phyloP scores from a whole-genome alignment of 2,888 invertebrate species.

The Stenodema calcarata region DNA sequence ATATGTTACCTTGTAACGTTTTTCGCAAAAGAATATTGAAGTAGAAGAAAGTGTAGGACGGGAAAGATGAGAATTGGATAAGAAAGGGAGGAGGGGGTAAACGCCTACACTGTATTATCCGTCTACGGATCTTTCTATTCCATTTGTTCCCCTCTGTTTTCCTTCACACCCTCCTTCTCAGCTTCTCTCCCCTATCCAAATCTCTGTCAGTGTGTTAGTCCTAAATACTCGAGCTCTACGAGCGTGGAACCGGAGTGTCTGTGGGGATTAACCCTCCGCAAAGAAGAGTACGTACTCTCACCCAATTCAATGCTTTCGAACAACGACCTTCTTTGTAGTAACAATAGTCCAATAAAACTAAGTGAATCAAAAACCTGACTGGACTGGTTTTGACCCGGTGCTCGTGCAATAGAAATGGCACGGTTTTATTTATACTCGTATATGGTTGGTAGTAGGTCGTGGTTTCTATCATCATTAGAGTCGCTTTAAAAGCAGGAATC shows the following conservation, averaged over 20 bases:
- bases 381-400: too few relatives aligned
- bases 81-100: background rate
- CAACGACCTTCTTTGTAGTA: background rate
- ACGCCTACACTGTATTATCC: background rate
- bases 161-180: slow-evolving; percentile 6
- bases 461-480: too few relatives aligned
- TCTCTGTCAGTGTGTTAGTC: slow-evolving; percentile 14
- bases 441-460: too few relatives aligned
- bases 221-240: background rate
- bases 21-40: too few relatives aligned
- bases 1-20: too few relatives aligned
- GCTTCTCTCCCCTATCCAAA: background rate
- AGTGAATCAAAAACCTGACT: too few relatives aligned
- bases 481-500: too few relatives aligned
- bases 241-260: background rate
- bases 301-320: background rate
- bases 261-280: background rate
- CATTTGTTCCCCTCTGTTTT: slow-evolving; percentile 27
- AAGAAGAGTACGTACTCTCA: background rate
- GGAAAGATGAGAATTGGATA: background rate
- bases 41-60: background rate
- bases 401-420: too few relatives aligned
- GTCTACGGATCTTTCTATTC: slow-evolving; percentile 22
- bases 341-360: background rate
- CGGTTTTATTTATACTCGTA: too few relatives aligned